Evolutionary conservation across 2,888 invertebrate species (phyloP), one percentile per base, ranked within the genome.

Genomic region (Morpho helenor): DNA sequence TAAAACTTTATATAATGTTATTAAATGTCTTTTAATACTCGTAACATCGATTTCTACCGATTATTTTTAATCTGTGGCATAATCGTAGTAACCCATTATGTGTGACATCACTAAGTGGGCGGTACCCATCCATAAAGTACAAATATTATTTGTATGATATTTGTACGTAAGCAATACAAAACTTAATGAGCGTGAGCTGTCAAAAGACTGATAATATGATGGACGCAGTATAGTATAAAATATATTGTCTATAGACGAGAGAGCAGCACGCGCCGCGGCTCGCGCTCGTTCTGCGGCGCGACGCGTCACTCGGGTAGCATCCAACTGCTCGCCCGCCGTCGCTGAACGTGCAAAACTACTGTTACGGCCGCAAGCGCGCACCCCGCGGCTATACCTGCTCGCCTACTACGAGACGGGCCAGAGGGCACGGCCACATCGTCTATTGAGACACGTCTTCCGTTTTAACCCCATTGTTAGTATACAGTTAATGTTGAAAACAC

Each of bases 341-440:
- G 46, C 49, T 53, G 68, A 61, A 61, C 74, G 75, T 59, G 73
- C 71, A 22, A 56, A 69, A 8, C 75, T 84, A 62, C 73, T 72
- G 65, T 71, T 85, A 77, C 82, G 85, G 40, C 79, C 85, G 66
- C 76, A 69, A 49, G 66, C 70, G 50, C 63, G 65, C 55, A 72
- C 73, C 59, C 72, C 76, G 47, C 66, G 68, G 31, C 75, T 82
- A 52, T 73, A 71, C 57, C 69, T 84, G 68, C 81, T 87, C 52
- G 86, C 87, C 49, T 81, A 84, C 75, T 87, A 87, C 78, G 76
- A 78, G 73, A 80, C 85, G 9, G 80, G 74, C n/a, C 68, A 74
- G 62, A 66, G 49, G 59, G 69, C 68, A 62, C 72, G 71, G 49
- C 64, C 71, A 42, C 68, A 77, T 62, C 79, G 87, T 54, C 75